Percentiles rank a stretch among this genome's conserved stretches.
Evolutionary conservation across 53 echinoderm and acorn worm genomes (phyloP).

Genomic region (Holothuria leucospilota): DNA sequence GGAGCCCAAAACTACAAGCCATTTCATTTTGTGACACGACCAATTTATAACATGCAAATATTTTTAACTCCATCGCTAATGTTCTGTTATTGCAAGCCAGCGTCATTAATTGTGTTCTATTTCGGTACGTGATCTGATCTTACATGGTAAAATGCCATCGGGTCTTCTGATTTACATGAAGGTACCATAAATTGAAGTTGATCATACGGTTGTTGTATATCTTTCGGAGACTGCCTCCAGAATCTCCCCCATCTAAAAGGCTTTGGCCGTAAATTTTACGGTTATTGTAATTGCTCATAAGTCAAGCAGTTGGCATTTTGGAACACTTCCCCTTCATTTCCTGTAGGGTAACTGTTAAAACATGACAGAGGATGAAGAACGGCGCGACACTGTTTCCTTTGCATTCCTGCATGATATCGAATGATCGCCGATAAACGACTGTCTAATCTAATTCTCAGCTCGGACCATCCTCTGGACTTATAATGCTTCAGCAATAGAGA

Average conservation of each 20-base stretch:
- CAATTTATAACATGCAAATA: conserved; percentile 28
- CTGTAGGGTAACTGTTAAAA: conserved; percentile 42
- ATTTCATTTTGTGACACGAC: neutral
- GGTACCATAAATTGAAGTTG: conserved; percentile 29
- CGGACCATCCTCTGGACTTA: too few relatives aligned
- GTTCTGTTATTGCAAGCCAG: conserved; percentile 30
- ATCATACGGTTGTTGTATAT: conserved; percentile 3
- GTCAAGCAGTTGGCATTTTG: conserved; percentile 39
- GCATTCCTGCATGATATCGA: too few relatives aligned
- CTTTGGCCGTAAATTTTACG: conserved; percentile 35
- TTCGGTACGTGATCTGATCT: neutral
- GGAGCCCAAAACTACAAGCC: neutral
- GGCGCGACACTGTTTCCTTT: too few relatives aligned
- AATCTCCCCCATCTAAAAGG: conserved; percentile 27
- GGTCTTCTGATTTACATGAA: conserved; percentile 23
- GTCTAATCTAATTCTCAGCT: too few relatives aligned
- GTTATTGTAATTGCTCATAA: conserved; percentile 50
- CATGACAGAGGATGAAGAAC: conserved; percentile 13
- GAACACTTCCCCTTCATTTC: conserved; percentile 17
- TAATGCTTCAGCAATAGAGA: too few relatives aligned
- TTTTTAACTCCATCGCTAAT: conserved; percentile 41
- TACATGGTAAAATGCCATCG: too few relatives aligned
- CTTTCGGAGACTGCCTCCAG: conserved; percentile 30
- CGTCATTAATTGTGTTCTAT: conserved; percentile 26
- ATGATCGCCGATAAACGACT: too few relatives aligned